Evolutionary conservation across 1,140 invertebrate species (phyloP).

Genomic region (Archivesica marissinica): DNA sequence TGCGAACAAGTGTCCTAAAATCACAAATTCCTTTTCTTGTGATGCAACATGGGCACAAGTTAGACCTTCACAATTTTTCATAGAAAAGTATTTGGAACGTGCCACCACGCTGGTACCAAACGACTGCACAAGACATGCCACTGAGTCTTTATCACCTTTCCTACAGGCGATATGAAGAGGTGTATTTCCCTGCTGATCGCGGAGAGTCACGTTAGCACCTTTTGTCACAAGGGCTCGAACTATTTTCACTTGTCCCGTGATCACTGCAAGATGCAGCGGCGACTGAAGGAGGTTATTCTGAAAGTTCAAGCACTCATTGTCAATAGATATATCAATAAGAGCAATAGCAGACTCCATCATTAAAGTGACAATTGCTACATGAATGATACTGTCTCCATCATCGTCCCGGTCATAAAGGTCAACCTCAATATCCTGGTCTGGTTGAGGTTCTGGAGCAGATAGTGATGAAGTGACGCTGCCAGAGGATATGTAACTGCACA

Average conservation of each 20-base stretch:
- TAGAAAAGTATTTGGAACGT: slow-evolving; percentile 85
- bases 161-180: slow-evolving; percentile 92
- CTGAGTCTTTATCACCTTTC: slow-evolving; percentile 88
- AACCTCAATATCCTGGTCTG: not conserved
- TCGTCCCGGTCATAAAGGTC: slow-evolving; percentile 16
- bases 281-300: slow-evolving; percentile 83
- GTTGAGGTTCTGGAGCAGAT: not conserved
- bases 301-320: slow-evolving; percentile 38
- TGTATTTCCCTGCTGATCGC: slow-evolving; percentile 84
- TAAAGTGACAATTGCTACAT: slow-evolving; percentile 36
- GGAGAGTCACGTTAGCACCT: slow-evolving; percentile 85
- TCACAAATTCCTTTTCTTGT: not conserved
- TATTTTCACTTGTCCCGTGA: slow-evolving; percentile 87
- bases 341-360: not conserved
- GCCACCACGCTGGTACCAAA: slow-evolving; percentile 26
- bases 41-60: slow-evolving; percentile 85
- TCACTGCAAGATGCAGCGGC: slow-evolving; percentile 89
- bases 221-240: slow-evolving; percentile 88
- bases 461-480: not conserved
- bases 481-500: not conserved
- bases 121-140: slow-evolving; percentile 83
- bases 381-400: slow-evolving; percentile 44
- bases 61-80: slow-evolving; percentile 91
- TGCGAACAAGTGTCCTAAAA: slow-evolving; percentile 56
- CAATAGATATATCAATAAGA: slow-evolving; percentile 20